phyloP scores from a whole-genome alignment of 2,113 vertebrate genomes.

The Mesembrinibis cayennensis region DNA sequence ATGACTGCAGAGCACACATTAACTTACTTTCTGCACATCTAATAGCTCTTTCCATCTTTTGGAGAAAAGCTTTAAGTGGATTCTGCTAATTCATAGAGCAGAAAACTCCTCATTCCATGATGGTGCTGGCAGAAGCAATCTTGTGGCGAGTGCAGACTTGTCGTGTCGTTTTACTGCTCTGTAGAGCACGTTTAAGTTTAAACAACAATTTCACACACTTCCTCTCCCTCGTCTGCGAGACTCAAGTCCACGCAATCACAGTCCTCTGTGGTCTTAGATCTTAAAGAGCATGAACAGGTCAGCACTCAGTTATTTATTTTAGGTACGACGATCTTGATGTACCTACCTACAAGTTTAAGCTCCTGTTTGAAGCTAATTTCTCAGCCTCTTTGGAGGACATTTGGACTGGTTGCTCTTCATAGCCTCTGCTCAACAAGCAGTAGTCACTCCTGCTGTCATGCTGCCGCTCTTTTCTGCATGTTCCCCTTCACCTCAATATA shows the following conservation, averaged over 20 bases:
- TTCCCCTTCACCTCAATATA: not conserved
- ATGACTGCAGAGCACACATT: not conserved
- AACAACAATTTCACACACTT: not conserved
- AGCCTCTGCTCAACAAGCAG: not conserved
- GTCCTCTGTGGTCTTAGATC: not conserved
- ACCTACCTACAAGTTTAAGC: not conserved
- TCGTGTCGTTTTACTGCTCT: not conserved
- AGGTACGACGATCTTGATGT: not conserved
- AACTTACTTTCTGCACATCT: not conserved
- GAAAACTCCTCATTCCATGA: not conserved
- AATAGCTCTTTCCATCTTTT: not conserved
- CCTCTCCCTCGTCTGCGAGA: not conserved
- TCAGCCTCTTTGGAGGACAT: not conserved
- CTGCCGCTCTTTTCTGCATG: not conserved
- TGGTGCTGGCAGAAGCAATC: not conserved
- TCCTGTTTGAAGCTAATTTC: not conserved
- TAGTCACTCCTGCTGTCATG: not conserved
- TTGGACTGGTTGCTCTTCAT: not conserved
- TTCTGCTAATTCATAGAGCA: not conserved
- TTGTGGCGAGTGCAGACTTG: not conserved
- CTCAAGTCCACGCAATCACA: not conserved
- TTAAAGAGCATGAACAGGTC: not conserved
- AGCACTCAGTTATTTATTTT: not conserved
- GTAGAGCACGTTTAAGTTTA: constrained; percentile 13
- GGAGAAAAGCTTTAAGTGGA: not conserved